phyloP scores from a whole-genome alignment of 2,797 vertebrate genomes.

The Pseudochromis fuscus region DNA sequence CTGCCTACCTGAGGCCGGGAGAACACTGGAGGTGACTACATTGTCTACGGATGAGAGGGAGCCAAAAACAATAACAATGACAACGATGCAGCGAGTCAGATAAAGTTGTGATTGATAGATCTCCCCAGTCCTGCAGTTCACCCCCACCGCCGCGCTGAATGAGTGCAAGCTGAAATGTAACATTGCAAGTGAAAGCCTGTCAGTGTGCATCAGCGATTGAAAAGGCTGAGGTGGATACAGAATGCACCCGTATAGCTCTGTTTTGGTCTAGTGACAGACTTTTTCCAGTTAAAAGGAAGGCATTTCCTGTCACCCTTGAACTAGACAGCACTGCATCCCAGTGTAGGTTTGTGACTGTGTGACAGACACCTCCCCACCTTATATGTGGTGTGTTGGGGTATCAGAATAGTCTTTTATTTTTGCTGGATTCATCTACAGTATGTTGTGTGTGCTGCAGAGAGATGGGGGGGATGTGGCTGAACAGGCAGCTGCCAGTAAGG shows the following conservation, averaged over 20 bases:
- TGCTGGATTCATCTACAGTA: neutral
- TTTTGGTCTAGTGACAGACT: slow-evolving; percentile 42
- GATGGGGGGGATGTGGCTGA: slow-evolving; percentile 7
- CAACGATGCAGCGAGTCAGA: slow-evolving; percentile 64
- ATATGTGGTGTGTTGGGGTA: slow-evolving; percentile 33
- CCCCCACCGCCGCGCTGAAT: slow-evolving; percentile 27
- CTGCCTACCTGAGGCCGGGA: slow-evolving; percentile 57
- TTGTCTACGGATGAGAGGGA: slow-evolving; percentile 62
- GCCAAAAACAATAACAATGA: slow-evolving; percentile 67
- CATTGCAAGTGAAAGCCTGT: slow-evolving; percentile 63
- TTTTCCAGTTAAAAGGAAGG: slow-evolving; percentile 46
- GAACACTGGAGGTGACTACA: slow-evolving; percentile 64
- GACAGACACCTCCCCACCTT: slow-evolving; percentile 29
- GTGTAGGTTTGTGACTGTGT: slow-evolving; percentile 14
- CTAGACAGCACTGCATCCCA: slow-evolving; percentile 18
- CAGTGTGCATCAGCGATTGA: slow-evolving; percentile 47
- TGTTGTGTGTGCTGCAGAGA: neutral
- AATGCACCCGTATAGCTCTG: slow-evolving; percentile 35
- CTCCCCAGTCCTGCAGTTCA: slow-evolving; percentile 24
- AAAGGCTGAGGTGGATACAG: slow-evolving; percentile 43
- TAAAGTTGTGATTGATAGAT: slow-evolving; percentile 74
- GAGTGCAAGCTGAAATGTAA: slow-evolving; percentile 55
- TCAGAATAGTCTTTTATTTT: slow-evolving; percentile 21
- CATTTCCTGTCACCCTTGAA: slow-evolving; percentile 42
- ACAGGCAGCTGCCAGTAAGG: slow-evolving; percentile 45